These are phyloP conservation scores for Aphidoletes aphidimyza DNA, from an alignment of 2,888 invertebrate species.

Conservation along the genomic window DNA sequence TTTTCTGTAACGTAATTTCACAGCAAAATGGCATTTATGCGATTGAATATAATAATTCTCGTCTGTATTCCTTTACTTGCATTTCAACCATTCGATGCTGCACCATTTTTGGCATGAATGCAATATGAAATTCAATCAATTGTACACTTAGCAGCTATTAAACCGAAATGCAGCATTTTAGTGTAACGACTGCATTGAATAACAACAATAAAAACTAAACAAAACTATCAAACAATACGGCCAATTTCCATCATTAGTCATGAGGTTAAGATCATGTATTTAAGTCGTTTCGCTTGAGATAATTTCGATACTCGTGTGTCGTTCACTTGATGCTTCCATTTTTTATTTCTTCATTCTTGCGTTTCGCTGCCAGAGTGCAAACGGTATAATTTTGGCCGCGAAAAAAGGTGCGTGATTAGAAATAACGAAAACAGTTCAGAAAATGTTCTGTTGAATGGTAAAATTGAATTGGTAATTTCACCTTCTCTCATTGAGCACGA, in stretches of 20 bases:
- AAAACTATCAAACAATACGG: background rate
- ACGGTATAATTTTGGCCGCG: too few species aligned
- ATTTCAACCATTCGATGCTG: too few species aligned
- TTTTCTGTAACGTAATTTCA: background rate
- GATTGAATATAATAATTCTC: background rate
- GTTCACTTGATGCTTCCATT: too few species aligned
- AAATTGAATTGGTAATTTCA: slow-evolving; percentile 13
- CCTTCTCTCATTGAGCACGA: too few species aligned
- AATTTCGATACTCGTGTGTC: background rate
- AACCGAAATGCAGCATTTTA: too few species aligned
- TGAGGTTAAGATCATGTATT: slow-evolving; percentile 35
- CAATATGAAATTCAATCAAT: too few species aligned
- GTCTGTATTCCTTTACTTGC: too few species aligned
- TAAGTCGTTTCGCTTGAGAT: slow-evolving; percentile 5
- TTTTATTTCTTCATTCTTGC: background rate
- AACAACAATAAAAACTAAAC: background rate
- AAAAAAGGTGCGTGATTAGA: background rate
- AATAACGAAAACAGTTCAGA: background rate
- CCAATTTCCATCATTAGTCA: slow-evolving; percentile 33
- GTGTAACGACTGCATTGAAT: too few species aligned
- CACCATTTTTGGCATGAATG: too few species aligned
- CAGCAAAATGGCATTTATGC: background rate
- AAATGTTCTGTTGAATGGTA: background rate
- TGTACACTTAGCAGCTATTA: too few species aligned
- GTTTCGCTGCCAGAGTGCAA: background rate